Percentiles rank a stretch among this genome's conserved stretches.
Evolutionary conservation across 2,113 vertebrate species (phyloP).

Genomic region (Colius striatus): DNA sequence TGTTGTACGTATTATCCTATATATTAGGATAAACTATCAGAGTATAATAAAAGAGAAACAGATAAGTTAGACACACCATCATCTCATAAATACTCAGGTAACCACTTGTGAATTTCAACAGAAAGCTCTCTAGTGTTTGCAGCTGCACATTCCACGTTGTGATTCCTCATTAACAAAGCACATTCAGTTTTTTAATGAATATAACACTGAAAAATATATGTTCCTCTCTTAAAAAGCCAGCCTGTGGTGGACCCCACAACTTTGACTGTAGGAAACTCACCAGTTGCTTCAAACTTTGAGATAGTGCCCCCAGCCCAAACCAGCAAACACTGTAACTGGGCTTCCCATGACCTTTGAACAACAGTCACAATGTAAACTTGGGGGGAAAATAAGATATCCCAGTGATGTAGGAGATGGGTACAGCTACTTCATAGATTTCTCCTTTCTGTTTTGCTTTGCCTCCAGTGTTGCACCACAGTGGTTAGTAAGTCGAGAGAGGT

Average conservation of each 20-base stretch:
- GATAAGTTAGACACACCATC: neutral
- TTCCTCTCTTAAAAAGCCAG: neutral
- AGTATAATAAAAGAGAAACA: neutral
- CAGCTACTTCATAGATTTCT: neutral
- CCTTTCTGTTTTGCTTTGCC: neutral
- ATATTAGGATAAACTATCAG: neutral
- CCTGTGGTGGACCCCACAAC: neutral
- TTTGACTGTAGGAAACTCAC: neutral
- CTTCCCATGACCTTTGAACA: neutral
- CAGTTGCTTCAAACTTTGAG: neutral
- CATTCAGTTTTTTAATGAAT: neutral
- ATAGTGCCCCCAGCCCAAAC: neutral
- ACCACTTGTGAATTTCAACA: neutral
- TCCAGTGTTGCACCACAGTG: neutral
- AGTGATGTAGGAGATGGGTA: neutral
- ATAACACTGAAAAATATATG: neutral
- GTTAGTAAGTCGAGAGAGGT: too few species aligned
- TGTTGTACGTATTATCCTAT: neutral
- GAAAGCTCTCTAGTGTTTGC: neutral
- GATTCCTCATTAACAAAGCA: neutral
- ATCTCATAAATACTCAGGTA: neutral
- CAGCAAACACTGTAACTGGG: neutral
- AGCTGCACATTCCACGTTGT: neutral
- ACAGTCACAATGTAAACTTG: neutral
- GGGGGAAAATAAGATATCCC: neutral